phyloP scores from a whole-genome alignment of 2,113 vertebrate species.

The Lipotes vexillifer region DNA sequence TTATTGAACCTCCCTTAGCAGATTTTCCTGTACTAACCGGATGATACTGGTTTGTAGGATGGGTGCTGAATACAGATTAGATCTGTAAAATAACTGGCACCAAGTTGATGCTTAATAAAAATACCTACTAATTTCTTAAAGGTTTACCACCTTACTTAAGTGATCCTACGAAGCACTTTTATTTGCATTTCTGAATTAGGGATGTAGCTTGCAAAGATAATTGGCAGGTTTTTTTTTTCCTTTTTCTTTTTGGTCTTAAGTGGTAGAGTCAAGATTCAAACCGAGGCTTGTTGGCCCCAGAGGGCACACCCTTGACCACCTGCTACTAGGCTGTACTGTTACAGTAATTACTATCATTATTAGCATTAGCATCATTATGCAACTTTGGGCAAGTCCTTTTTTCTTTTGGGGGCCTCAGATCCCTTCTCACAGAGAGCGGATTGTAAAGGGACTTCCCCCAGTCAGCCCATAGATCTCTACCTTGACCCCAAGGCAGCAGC shows the following conservation, averaged over 20 bases:
- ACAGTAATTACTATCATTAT: neutral
- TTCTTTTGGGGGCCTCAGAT: neutral
- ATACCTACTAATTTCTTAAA: neutral
- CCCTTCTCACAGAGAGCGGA: neutral
- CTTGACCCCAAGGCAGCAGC: neutral
- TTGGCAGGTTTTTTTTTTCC: neutral
- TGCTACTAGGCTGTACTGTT: neutral
- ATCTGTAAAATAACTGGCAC: neutral
- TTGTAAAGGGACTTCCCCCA: neutral
- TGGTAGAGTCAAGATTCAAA: neutral
- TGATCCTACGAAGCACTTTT: neutral
- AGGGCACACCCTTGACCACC: neutral
- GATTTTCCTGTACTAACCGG: neutral
- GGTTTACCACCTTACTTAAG: neutral
- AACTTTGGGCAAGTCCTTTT: neutral
- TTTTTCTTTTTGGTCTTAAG: neutral
- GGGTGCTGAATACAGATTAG: neutral
- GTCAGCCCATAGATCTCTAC: neutral
- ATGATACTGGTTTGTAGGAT: neutral
- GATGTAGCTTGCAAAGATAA: constrained; percentile 3
- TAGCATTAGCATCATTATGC: neutral
- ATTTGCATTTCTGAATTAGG: neutral
- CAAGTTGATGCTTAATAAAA: neutral
- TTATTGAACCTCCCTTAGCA: neutral
- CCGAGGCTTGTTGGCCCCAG: neutral